These are phyloP conservation scores for Copidosoma aretas DNA, from an alignment of 2,888 invertebrate genomes.

Conservation along the genomic window DNA sequence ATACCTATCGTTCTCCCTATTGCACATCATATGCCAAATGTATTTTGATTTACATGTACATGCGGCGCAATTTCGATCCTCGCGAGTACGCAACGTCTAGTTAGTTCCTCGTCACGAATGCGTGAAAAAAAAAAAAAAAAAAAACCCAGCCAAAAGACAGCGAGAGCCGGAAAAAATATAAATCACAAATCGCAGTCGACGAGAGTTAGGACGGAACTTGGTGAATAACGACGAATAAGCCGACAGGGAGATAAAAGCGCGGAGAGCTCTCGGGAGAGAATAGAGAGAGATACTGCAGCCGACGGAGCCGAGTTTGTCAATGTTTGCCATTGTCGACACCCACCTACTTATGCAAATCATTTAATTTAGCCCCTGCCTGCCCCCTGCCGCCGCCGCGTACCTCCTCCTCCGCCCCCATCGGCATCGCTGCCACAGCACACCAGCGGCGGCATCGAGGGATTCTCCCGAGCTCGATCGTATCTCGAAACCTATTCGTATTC, in stretches of 20 bases:
- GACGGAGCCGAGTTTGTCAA: conserved; percentile 59
- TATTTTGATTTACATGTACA: no score
- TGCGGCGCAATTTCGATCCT: no score
- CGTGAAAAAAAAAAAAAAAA: neutral
- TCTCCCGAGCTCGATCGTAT: conserved; percentile 60
- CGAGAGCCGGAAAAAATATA: no score
- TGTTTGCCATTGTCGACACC: conserved; percentile 63
- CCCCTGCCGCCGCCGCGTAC: conserved; percentile 37
- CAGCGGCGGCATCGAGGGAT: conserved; percentile 20
- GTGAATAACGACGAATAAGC: conserved; percentile 31
- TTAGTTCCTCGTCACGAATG: no score
- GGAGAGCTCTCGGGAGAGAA: conserved; percentile 4
- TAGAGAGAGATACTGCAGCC: conserved; percentile 4
- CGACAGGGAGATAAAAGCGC: conserved; percentile 17
- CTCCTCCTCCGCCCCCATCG: conserved; percentile 35
- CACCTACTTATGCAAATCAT: conserved; percentile 64
- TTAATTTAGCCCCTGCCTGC: conserved; percentile 59
- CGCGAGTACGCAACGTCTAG: no score
- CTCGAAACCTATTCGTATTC: conserved; percentile 63
- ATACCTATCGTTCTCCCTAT: no score
- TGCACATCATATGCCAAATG: no score
- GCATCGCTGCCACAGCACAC: no score
- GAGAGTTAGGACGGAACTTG: conserved; percentile 1
- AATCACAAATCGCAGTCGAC: neutral
- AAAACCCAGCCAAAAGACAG: no score